Conservation (phyloP, 2,797 vertebrate genomes). For the Anguilla megastoma region DNA sequence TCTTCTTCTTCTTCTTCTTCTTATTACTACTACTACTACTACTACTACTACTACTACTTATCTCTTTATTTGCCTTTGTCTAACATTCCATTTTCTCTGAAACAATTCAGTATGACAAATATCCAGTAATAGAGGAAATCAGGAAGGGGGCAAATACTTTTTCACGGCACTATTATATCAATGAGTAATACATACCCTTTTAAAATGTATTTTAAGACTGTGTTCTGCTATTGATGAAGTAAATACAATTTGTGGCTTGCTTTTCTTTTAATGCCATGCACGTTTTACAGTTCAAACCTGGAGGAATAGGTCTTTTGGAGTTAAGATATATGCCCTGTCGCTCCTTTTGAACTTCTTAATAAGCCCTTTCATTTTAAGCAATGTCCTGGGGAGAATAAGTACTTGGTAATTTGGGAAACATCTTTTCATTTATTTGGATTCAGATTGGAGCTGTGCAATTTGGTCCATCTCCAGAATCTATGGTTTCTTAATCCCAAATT, state of each 20-base stretch:
- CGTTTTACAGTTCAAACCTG: neutral
- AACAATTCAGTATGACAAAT: too few relatives aligned
- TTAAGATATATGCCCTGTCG: neutral
- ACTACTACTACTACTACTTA: too few relatives aligned
- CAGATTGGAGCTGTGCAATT: neutral
- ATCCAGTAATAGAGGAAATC: too few relatives aligned
- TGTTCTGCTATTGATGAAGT: neutral
- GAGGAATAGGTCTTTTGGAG: neutral
- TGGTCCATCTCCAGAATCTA: neutral
- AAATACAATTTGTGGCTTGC: neutral
- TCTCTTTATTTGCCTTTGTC: too few relatives aligned
- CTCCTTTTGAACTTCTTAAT: neutral
- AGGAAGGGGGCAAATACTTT: too few relatives aligned
- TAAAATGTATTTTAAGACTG: neutral
- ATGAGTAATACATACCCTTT: neutral
- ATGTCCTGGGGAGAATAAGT: neutral
- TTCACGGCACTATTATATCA: neutral
- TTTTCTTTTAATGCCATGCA: neutral
- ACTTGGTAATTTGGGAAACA: neutral
- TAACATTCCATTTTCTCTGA: too few relatives aligned
- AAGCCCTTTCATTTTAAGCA: neutral
- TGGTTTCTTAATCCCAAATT: neutral
- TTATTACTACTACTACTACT: too few relatives aligned
- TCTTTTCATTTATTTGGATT: neutral
- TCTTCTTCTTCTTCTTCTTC: too few relatives aligned